Base-by-base conservation (phyloP, 2,797 vertebrate species). In the Choloepus didactylus region DNA sequence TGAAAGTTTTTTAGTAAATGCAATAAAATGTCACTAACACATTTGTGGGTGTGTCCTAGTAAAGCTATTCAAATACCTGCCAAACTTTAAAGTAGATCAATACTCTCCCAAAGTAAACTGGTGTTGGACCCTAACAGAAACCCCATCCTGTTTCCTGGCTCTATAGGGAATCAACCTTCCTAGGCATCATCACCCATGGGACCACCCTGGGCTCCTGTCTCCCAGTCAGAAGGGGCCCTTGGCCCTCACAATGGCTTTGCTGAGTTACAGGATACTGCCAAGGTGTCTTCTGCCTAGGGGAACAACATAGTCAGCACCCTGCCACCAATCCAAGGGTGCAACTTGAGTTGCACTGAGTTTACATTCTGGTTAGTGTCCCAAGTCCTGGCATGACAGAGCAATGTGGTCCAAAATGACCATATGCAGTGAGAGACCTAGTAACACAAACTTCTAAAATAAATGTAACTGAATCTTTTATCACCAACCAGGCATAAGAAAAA, bases 61-160 rank as follows among this genome's bases (percentile, higher is more conserved):
- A 82, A 23, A 72, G 31, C 35, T 87, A 89, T 51, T 75, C 54
- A 66, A 97, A 80, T 25, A 69, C 76, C n/a, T 49, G 62, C n/a
- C 76, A 64, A 25, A 49, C 75, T 93, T 80, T 46, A 44, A 46
- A 72, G 54, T 3, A 64, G 62, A 85, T 66, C 4, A 1, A 70
- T 79, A 79, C 38, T 87, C 85, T 70, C 90, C 41, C 79, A 49
- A n/a, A 70, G 69, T 35, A 84, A 89, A 95, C 70, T 38, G 72
- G n/a, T 77, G 21, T 7, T 93, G 59, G 66, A 23, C 67, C 82
- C 70, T 60, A 82, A 87, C 0, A 41, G 59, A 67, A 70, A 44
- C 31, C 64, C 46, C 16, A 35, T 5, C 29, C 79, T 64, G 38
- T 83, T 82, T 86, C 73, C 69, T 64, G 69, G 73, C 83, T 84